Base-by-base conservation (phyloP, 2,113 vertebrate species). In the Australoheros scitulus region DNA sequence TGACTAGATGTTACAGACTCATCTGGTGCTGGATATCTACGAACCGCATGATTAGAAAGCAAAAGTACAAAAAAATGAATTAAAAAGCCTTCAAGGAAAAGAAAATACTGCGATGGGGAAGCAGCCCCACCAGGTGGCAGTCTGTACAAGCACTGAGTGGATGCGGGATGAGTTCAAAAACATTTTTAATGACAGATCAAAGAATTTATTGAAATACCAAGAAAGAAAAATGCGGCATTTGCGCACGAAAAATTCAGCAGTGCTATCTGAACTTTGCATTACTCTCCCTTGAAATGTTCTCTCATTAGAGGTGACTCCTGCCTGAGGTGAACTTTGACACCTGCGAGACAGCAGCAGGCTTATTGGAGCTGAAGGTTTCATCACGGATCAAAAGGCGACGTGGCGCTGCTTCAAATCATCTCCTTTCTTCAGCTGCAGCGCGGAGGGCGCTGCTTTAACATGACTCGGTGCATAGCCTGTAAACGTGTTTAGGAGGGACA, bases 271-370 rank as follows among this genome's bases (percentile, higher is more conserved):
- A 52, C 24, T 56, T 65, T 65, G 32, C 20, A 24, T 18, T 14
- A 1, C 57, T 29, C 74, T 59, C 11, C 61, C 24, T 82, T 86
- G 88, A 87, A 87, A 77, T 22, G 6, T 14, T 7, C 36, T 7
- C 76, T 79, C 36, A 59, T 26, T 26, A 20, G 26, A 55, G 68
- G 11, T 41, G 14, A n/a, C 65, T 61, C 14, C 43, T 50, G 22
- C 22, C 56, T 57, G 4, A 11, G 72, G 22, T 94, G 93, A 92
- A 90, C 94, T 94, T 95, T 95, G 94, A 91, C 70, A 86, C 88
- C 14, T 18, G 3, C 38, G 5, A 15, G 32, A 36, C 72, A 63
- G 81, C 74, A 87, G 61, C 74, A 64, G 76, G 74, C 47, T 34
- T 34, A 17, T 11, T 79, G 76, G 57, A 74, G 74, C 86, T 32